Evolutionary conservation across 2,888 invertebrate genomes (phyloP).

Genomic region (Pheosia gnoma): DNA sequence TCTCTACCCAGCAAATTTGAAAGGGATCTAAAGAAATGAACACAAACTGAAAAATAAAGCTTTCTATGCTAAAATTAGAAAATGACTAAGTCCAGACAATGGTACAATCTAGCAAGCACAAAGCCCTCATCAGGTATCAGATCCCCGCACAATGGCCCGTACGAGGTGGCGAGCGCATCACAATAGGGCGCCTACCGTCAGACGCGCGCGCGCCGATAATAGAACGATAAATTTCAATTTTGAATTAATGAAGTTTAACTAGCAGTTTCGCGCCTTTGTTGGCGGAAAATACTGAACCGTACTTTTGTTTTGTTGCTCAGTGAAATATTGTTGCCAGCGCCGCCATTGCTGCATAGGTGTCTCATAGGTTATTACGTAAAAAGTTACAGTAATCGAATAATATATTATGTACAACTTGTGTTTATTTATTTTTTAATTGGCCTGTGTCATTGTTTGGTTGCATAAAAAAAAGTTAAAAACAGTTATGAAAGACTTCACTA

Average conservation of each 20-base stretch:
- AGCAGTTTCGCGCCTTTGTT: conserved; percentile 33
- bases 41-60: not conserved
- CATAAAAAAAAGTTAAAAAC: no score
- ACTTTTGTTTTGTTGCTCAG: no score
- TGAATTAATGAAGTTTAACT: conserved; percentile 54
- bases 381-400: no score
- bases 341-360: no score
- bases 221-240: conserved; percentile 65
- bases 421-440: no score
- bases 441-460: no score
- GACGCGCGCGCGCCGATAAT: conserved; percentile 50
- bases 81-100: conserved; percentile 22
- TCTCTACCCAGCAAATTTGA: no score
- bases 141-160: conserved; percentile 55
- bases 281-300: conserved; percentile 8
- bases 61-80: conserved; percentile 4
- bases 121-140: conserved; percentile 40
- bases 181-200: conserved; percentile 48
- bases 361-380: no score
- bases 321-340: no score
- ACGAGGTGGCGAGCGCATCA: conserved; percentile 58
- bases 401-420: no score
- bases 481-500: no score
- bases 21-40: no score
- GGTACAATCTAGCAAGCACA: conserved; percentile 20